These are phyloP conservation scores for Mandrillus leucophaeus DNA, from an alignment of 2,113 vertebrate genomes.

Conservation along the genomic window DNA sequence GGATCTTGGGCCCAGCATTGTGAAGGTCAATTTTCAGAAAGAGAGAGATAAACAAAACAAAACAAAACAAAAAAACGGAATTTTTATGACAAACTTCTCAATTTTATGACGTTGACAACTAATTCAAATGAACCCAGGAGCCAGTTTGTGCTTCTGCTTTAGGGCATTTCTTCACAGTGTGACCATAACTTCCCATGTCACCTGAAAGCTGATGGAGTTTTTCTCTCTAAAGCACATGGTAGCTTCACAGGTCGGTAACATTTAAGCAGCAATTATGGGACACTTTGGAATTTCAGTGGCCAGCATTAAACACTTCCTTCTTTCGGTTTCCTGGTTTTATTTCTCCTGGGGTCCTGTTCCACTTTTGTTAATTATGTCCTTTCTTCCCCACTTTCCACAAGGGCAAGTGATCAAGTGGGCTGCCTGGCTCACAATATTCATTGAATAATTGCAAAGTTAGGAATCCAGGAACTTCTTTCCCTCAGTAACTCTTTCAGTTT, in stretches of 20 bases:
- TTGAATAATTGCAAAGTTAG: slow-evolving; percentile 33
- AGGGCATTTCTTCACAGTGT: neutral
- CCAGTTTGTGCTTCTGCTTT: neutral
- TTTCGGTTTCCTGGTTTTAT: neutral
- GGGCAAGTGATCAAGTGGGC: neutral
- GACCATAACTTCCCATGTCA: neutral
- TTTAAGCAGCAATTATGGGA: neutral
- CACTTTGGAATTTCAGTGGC: neutral
- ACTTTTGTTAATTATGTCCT: neutral
- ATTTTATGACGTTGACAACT: neutral
- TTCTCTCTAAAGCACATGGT: neutral
- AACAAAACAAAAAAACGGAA: neutral
- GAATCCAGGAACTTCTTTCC: slow-evolving; percentile 49
- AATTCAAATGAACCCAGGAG: neutral
- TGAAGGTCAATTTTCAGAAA: slow-evolving; percentile 17
- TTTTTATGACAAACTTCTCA: neutral
- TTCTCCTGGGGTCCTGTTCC: neutral
- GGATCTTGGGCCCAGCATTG: neutral
- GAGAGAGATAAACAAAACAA: neutral
- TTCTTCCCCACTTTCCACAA: neutral
- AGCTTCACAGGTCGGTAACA: neutral
- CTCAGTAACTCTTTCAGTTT: slow-evolving; percentile 54
- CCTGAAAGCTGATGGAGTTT: neutral
- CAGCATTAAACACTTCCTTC: neutral
- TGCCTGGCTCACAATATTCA: neutral